Percentiles rank a stretch among this genome's conserved stretches.
phyloP scores from a whole-genome alignment of 2,113 vertebrate genomes.

The Saccopteryx leptura region DNA sequence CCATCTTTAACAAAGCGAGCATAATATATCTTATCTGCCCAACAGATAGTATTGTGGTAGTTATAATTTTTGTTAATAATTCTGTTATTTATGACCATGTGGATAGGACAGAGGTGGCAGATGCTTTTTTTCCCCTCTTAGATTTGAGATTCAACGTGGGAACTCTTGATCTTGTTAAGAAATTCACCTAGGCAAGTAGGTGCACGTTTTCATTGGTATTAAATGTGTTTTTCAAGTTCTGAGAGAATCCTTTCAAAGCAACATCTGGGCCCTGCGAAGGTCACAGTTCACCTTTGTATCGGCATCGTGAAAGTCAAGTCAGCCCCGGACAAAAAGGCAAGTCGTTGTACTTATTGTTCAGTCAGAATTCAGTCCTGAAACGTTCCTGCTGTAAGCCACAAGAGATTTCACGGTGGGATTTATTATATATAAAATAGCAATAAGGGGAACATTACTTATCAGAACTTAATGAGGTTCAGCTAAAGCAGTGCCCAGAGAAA shows the following conservation, averaged over 20 bases:
- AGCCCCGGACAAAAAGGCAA: not conserved
- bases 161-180: slow-evolving; percentile 42
- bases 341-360: not conserved
- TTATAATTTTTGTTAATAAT: not conserved
- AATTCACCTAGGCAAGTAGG: not conserved
- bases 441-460: not conserved
- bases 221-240: slow-evolving; percentile 23
- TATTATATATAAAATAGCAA: not conserved
- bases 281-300: not conserved
- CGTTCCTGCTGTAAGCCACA: not conserved
- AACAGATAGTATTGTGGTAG: not conserved
- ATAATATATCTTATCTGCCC: too few relatives aligned
- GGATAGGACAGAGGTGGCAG: not conserved
- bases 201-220: slow-evolving; percentile 1
- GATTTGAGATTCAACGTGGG: not conserved
- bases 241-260: slow-evolving; percentile 37
- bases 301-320: not conserved
- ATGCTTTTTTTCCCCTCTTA: slow-evolving; percentile 13
- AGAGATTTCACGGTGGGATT: not conserved
- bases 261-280: not conserved
- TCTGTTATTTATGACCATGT: not conserved
- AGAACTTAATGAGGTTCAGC: not conserved
- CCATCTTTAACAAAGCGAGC: too few relatives aligned
- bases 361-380: slow-evolving; percentile 32
- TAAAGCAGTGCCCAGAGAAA: not conserved